Evolutionary conservation across 2,113 vertebrate species (phyloP).

Genomic region (Callithrix jacchus): DNA sequence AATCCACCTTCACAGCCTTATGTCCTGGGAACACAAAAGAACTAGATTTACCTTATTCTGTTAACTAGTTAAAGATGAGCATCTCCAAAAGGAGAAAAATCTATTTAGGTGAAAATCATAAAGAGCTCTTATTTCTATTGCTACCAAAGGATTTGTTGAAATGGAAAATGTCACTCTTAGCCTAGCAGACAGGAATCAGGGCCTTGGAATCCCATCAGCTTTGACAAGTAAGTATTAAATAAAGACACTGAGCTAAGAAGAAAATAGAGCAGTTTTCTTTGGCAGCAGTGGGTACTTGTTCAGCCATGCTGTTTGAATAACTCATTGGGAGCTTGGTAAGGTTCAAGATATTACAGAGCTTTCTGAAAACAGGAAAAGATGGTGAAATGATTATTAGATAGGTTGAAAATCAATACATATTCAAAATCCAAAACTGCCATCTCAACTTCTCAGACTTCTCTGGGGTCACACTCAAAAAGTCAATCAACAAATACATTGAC

Average conservation of each 20-base stretch:
- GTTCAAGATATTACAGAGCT: background rate
- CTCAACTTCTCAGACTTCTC: background rate
- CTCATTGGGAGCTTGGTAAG: background rate
- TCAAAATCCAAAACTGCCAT: background rate
- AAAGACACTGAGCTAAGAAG: constrained; percentile 41
- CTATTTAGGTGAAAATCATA: constrained; percentile 40
- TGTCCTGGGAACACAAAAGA: background rate
- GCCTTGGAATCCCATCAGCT: constrained; percentile 37
- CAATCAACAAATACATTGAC: background rate
- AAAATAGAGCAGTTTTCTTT: constrained; percentile 53
- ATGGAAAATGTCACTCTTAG: constrained; percentile 68
- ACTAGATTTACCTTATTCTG: constrained; percentile 32
- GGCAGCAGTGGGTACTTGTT: background rate
- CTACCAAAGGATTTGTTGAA: constrained; percentile 63
- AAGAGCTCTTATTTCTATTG: constrained; percentile 60
- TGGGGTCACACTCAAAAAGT: background rate
- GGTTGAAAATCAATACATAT: background rate
- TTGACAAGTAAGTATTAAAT: constrained; percentile 68
- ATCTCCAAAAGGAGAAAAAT: background rate
- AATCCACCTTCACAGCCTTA: background rate
- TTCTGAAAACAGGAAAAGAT: background rate
- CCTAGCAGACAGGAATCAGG: constrained; percentile 19
- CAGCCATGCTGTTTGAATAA: background rate
- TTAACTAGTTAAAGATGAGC: constrained; percentile 51
- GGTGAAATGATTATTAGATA: constrained; percentile 17